Conservation (phyloP, 2,888 invertebrate genomes). For the Blomia tropicalis region DNA sequence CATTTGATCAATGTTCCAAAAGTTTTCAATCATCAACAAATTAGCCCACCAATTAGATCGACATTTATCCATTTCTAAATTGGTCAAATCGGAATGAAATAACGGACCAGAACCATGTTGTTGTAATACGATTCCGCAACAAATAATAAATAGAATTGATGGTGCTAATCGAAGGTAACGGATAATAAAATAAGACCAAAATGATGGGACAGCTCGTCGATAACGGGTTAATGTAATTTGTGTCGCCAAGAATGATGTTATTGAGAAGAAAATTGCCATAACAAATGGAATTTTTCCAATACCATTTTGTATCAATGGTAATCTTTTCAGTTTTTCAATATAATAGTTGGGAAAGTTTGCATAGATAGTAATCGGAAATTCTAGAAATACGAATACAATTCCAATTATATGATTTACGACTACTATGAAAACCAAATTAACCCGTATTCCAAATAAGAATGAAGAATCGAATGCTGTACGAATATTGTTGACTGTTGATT, state of each 20-base stretch:
- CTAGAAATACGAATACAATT: too few species aligned
- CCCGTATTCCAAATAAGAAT: too few species aligned
- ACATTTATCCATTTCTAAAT: neutral
- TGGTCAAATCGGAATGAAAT: neutral
- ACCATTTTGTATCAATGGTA: neutral
- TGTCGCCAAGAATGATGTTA: too few species aligned
- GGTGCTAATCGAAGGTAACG: neutral
- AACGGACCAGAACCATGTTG: neutral
- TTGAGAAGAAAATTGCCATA: too few species aligned
- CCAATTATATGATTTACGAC: too few species aligned
- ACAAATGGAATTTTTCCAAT: neutral
- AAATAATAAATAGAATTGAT: neutral
- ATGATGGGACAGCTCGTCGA: neutral
- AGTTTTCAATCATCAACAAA: neutral
- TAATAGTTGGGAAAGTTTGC: neutral
- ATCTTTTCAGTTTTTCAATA: neutral
- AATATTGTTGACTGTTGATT: too few species aligned
- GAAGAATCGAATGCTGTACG: too few species aligned
- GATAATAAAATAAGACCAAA: neutral
- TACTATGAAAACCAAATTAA: too few species aligned
- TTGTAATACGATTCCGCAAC: neutral
- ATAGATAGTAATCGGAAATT: too few species aligned
- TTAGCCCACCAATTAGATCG: neutral
- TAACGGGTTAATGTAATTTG: too few species aligned
- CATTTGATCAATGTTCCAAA: neutral